Evolutionary conservation across 2,888 invertebrate species (phyloP).

Genomic region (Creontiades dilutus): DNA sequence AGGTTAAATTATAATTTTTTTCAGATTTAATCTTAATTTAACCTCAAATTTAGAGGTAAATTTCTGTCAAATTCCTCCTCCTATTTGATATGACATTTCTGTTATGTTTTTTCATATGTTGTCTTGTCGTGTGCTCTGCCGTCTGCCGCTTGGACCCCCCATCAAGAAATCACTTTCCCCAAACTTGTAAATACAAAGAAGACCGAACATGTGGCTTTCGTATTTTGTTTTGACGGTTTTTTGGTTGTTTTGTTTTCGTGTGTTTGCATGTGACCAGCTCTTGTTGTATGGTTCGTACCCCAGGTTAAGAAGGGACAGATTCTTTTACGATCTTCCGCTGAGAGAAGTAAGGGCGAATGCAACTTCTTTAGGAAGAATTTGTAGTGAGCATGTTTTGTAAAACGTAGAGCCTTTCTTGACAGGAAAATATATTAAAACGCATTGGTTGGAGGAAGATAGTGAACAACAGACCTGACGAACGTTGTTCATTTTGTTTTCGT

Average conservation of each 20-base stretch:
- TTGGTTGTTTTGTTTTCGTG: conserved; percentile 57
- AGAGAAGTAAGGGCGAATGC: conserved; percentile 85
- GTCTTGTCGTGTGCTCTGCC: conserved; percentile 31
- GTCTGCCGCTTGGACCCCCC: conserved; percentile 18
- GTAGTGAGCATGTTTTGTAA: not conserved
- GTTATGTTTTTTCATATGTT: not conserved
- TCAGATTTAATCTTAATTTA: too few species aligned
- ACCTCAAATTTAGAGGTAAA: too few species aligned
- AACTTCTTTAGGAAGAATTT: not conserved
- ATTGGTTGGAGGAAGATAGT: too few species aligned
- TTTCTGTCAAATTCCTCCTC: too few species aligned
- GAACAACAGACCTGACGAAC: too few species aligned
- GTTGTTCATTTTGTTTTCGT: too few species aligned
- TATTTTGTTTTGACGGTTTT: not conserved
- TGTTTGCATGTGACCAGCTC: conserved; percentile 78
- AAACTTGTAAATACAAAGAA: conserved; percentile 64
- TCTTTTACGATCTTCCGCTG: conserved; percentile 86
- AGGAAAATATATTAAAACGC: too few species aligned
- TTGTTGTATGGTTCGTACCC: conserved; percentile 86
- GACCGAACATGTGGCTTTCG: not conserved
- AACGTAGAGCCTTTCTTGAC: not conserved
- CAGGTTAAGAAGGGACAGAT: conserved; percentile 87
- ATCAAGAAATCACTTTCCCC: conserved; percentile 17
- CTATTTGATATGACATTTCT: too few species aligned
- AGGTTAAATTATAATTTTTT: too few species aligned